A percentile compares a stretch with the other conserved stretches of the same genome.
phyloP scores from a whole-genome alignment of 2,113 vertebrate species.

The Mirounga angustirostris region DNA sequence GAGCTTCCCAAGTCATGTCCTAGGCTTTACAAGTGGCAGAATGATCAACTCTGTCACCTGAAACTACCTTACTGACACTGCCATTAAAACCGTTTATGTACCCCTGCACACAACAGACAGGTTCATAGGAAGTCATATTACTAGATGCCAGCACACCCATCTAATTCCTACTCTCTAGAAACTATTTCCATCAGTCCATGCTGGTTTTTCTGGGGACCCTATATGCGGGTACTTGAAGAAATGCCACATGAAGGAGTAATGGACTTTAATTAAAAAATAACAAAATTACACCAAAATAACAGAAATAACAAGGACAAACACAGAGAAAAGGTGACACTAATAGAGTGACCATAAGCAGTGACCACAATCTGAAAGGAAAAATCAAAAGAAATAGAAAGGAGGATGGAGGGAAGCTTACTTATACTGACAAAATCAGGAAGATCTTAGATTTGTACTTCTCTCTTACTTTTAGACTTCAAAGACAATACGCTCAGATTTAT shows the following conservation, averaged over 20 bases:
- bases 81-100: background rate
- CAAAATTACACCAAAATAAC: background rate
- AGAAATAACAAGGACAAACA: background rate
- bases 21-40: background rate
- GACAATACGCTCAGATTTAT: background rate
- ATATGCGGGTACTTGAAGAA: background rate
- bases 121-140: background rate
- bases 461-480: background rate
- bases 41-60: background rate
- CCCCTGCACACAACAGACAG: background rate
- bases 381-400: background rate
- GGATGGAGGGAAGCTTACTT: background rate
- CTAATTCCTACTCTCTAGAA: background rate
- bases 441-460: background rate
- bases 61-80: background rate
- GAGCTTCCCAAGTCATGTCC: background rate
- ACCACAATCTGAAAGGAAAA: background rate
- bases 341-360: background rate
- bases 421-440: background rate
- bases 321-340: background rate
- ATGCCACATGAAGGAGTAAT: background rate
- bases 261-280: background rate
- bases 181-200: background rate
- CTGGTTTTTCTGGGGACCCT: background rate
- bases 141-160: background rate